Evolutionary conservation across 2,888 invertebrate species (phyloP).

Genomic region (Ischnura elegans): DNA sequence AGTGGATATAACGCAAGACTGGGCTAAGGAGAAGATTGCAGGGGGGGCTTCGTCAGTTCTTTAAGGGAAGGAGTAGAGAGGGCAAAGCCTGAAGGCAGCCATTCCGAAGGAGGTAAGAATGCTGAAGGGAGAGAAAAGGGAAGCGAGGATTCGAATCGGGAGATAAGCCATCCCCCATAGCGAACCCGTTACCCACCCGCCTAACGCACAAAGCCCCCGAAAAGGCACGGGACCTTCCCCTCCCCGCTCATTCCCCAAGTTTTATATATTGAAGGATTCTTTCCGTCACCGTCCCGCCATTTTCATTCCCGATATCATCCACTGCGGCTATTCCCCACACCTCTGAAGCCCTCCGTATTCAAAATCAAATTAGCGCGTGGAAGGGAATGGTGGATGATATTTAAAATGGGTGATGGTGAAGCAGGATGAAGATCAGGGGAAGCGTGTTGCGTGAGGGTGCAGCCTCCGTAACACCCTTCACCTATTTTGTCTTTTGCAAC

Average conservation of each 20-base stretch:
- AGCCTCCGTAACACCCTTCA: no score
- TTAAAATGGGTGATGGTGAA: not conserved
- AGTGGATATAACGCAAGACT: not conserved
- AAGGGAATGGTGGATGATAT: not conserved
- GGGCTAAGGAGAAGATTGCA: not conserved
- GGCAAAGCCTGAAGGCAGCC: no score
- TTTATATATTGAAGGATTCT: constrained; percentile 7
- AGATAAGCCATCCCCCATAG: not conserved
- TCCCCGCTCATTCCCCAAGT: not conserved
- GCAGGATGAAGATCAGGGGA: no score
- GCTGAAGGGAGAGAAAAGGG: not conserved
- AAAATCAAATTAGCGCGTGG: not conserved
- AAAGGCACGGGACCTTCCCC: not conserved
- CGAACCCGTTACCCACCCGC: not conserved
- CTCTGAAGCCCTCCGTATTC: not conserved
- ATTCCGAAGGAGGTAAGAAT: not conserved
- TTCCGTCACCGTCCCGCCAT: not conserved
- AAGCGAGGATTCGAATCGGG: not conserved
- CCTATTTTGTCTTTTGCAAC: no score
- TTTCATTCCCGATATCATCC: not conserved
- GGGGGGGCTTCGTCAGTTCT: not conserved
- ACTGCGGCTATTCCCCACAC: not conserved
- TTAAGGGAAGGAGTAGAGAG: not conserved
- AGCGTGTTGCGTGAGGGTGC: no score
- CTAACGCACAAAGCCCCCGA: not conserved